Conservation (phyloP, 2,113 vertebrate genomes). For the Opisthocomus hoazin region DNA sequence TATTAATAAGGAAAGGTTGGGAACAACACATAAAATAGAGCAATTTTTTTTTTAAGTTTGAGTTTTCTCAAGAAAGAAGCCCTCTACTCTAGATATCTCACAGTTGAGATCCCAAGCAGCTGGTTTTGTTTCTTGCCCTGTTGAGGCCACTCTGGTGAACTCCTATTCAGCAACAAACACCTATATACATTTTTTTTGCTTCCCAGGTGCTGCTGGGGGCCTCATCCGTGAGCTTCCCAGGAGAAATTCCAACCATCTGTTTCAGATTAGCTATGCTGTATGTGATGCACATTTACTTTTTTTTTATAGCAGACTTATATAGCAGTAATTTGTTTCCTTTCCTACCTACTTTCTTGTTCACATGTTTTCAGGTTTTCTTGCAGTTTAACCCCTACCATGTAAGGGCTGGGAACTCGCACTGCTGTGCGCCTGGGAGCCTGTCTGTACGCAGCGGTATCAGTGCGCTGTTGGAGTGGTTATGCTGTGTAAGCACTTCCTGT, state of each 20-base stretch:
- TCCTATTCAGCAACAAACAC: neutral
- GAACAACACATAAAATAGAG: neutral
- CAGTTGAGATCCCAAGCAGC: neutral
- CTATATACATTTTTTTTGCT: neutral
- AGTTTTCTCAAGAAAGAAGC: neutral
- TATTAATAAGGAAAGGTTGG: neutral
- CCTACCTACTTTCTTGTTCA: neutral
- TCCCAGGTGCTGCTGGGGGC: neutral
- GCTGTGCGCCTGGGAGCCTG: neutral
- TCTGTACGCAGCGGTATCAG: neutral
- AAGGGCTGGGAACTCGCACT: neutral
- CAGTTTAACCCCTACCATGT: neutral
- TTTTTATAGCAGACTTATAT: neutral
- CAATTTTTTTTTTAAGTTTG: neutral
- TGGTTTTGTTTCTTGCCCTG: neutral
- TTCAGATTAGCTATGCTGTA: neutral
- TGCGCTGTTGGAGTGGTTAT: neutral
- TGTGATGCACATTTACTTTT: neutral
- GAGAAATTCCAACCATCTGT: neutral
- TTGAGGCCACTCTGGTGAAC: neutral
- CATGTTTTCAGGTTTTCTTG: neutral
- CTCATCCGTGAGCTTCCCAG: neutral
- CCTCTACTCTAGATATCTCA: neutral
- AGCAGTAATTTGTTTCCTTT: neutral
- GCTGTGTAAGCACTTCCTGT: neutral